phyloP scores from a whole-genome alignment of 1,140 invertebrate species.

The Sminthurides bifidus region DNA sequence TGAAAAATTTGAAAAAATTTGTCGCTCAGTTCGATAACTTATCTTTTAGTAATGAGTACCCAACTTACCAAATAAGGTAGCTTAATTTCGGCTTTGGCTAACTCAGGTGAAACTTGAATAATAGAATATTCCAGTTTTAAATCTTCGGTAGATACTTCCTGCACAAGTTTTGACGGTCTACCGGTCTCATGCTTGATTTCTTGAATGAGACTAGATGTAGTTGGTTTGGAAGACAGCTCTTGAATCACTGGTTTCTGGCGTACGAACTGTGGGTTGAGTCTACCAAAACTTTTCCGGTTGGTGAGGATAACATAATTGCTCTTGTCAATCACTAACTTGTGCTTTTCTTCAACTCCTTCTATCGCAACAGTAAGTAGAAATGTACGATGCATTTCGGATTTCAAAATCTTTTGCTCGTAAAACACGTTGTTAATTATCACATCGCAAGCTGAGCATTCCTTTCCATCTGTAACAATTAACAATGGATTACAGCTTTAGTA shows the following conservation, averaged over 20 bases:
- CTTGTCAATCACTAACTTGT: slow-evolving; percentile 50
- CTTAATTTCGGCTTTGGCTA: slow-evolving; percentile 15
- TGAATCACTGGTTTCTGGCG: slow-evolving; percentile 10
- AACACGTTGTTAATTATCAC: slow-evolving; percentile 63
- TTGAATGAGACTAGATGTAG: background rate
- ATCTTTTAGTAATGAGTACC: background rate
- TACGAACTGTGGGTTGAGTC: slow-evolving; percentile 18
- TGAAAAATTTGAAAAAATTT: background rate
- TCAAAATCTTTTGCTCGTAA: slow-evolving; percentile 50
- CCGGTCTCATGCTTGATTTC: background rate
- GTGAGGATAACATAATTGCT: slow-evolving; percentile 18
- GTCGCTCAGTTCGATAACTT: background rate
- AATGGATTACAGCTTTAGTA: background rate
- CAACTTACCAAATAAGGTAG: slow-evolving; percentile 18
- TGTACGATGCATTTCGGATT: slow-evolving; percentile 53
- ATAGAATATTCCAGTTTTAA: slow-evolving; percentile 14
- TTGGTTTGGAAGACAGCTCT: slow-evolving; percentile 9
- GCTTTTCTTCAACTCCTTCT: slow-evolving; percentile 63
- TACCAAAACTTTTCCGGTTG: slow-evolving; percentile 23
- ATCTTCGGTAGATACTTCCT: slow-evolving; percentile 19
- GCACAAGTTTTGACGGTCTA: slow-evolving; percentile 1
- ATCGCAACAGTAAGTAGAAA: slow-evolving; percentile 63
- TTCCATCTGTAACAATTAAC: slow-evolving; percentile 42
- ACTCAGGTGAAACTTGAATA: slow-evolving; percentile 9
- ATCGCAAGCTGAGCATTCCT: slow-evolving; percentile 57